A percentile compares a stretch with the other conserved stretches of the same genome.
These are phyloP conservation scores for Perizoma affinitatum DNA, from an alignment of 2,888 invertebrate species.

Conservation along the genomic window DNA sequence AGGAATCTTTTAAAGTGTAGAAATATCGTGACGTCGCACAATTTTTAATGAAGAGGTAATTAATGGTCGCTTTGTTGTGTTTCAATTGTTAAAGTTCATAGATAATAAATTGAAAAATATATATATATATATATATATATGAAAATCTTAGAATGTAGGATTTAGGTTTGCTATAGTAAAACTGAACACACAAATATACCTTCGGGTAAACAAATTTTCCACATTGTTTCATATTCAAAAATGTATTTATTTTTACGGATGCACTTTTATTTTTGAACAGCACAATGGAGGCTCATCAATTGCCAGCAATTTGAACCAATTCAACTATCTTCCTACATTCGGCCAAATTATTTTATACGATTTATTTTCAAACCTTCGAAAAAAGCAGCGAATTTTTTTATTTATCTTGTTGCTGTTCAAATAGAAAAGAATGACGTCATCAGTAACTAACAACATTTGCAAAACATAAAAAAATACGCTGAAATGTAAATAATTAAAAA, in stretches of 20 bases:
- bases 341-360: not conserved
- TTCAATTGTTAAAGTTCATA: not conserved
- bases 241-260: conserved; percentile 7
- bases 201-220: conserved; percentile 1
- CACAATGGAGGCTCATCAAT: conserved; percentile 7
- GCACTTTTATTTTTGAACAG: conserved; percentile 12
- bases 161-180: not conserved
- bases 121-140: too few species aligned
- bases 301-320: conserved; percentile 8
- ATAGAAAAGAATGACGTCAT: not conserved
- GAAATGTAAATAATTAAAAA: conserved; percentile 41
- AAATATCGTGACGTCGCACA: conserved; percentile 5
- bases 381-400: not conserved
- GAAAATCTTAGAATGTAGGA: not conserved
- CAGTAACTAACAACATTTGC: not conserved
- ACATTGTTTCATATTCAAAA: conserved; percentile 6
- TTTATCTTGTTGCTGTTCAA: not conserved
- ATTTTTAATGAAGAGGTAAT: conserved; percentile 4
- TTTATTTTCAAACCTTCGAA: not conserved
- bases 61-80: not conserved
- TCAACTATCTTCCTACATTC: not conserved
- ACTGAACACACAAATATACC: not conserved
- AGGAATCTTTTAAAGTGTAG: conserved; percentile 8
- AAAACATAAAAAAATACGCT: conserved; percentile 12
- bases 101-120: not conserved